Evolutionary conservation across 2,113 vertebrate genomes (phyloP).

Genomic region (Brachirus orientalis): DNA sequence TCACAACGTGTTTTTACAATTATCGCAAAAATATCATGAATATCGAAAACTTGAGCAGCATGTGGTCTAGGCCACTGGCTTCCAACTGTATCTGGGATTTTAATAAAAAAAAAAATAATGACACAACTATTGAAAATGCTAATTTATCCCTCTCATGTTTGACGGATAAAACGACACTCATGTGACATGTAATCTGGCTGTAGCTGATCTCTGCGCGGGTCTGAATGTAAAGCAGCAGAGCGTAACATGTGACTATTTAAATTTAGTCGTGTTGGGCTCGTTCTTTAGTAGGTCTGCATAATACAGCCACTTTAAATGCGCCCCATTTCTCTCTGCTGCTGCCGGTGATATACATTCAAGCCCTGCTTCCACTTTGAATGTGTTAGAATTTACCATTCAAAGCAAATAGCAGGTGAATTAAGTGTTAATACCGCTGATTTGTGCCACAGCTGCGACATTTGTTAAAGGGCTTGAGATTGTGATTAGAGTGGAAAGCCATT

Average conservation of each 20-base stretch:
- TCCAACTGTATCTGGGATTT: no score
- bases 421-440: constrained; percentile 45
- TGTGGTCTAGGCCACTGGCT: no score
- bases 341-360: constrained; percentile 17
- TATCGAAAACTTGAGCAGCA: no score
- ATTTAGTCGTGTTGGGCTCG: constrained; percentile 3
- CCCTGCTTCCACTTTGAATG: constrained; percentile 16
- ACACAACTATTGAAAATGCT: no score
- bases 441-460: constrained; percentile 31
- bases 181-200: no score
- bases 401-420: constrained; percentile 46
- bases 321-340: constrained; percentile 10
- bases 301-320: constrained; percentile 13
- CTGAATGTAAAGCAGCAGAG: constrained; percentile 10
- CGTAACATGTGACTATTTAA: constrained; percentile 16
- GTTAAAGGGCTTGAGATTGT: constrained; percentile 18
- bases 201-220: no score
- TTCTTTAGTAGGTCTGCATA: constrained; percentile 1
- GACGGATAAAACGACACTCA: no score
- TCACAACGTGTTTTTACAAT: no score
- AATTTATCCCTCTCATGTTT: no score
- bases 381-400: constrained; percentile 37
- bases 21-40: no score
- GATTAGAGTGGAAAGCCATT: constrained; percentile 23
- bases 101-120: no score